phyloP scores from a whole-genome alignment of 2,113 vertebrate genomes.

The Apteryx mantelli region DNA sequence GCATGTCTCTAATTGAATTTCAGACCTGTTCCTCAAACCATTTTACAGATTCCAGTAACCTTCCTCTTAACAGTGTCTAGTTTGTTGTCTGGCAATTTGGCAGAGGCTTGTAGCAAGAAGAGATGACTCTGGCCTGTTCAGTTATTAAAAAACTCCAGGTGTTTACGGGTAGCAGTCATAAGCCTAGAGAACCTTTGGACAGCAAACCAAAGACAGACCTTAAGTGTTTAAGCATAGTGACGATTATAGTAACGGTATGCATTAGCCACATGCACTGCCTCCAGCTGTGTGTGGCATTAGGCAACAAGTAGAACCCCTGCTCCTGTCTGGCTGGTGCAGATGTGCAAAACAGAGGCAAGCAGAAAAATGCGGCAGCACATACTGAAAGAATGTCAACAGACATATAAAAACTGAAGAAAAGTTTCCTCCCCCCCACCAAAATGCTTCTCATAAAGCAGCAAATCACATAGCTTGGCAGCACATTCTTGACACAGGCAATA shows the following conservation, averaged over 20 bases:
- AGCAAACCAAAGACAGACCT: background rate
- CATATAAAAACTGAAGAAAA: background rate
- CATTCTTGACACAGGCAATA: background rate
- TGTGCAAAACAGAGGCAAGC: background rate
- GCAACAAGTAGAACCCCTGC: background rate
- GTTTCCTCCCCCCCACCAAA: background rate
- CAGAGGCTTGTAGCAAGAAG: too few relatives aligned
- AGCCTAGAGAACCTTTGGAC: background rate
- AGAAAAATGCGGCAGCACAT: background rate
- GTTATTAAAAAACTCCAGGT: background rate
- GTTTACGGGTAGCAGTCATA: background rate
- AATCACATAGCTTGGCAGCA: background rate
- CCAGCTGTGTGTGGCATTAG: background rate
- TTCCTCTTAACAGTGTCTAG: background rate
- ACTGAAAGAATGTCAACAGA: background rate
- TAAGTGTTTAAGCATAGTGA: background rate
- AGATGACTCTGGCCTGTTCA: background rate
- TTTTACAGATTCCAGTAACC: background rate
- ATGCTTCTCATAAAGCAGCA: background rate
- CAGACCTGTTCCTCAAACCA: too few relatives aligned
- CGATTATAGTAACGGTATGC: too few relatives aligned
- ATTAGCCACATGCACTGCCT: background rate
- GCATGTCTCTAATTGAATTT: too few relatives aligned
- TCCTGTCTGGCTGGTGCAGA: background rate
- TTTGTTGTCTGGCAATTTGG: background rate